A percentile compares a stretch with the other conserved stretches of the same genome.
Conservation (phyloP, 2,797 vertebrate species). For the Sebastes minor region DNA sequence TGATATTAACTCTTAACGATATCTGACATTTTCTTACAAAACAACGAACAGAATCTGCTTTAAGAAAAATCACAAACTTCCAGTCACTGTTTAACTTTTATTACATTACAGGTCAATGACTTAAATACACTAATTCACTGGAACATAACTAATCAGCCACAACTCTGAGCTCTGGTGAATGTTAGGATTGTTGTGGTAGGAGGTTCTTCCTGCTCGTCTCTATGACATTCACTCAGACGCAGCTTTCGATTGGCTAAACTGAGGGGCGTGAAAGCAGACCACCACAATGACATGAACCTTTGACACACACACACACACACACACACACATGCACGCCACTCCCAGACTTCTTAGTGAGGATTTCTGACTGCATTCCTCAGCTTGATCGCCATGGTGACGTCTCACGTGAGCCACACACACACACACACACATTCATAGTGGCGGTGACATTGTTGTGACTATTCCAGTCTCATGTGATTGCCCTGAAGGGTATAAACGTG, state of each 20-base stretch:
- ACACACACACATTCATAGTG: slow-evolving; percentile 6
- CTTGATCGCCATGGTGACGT: slow-evolving; percentile 62
- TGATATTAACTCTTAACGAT: not conserved
- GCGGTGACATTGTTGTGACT: slow-evolving; percentile 59
- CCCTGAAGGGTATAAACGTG: slow-evolving; percentile 13
- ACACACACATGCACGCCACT: slow-evolving; percentile 10
- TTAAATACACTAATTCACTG: not conserved
- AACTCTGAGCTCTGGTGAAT: slow-evolving; percentile 3
- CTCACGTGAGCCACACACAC: slow-evolving; percentile 54
- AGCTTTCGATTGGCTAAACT: slow-evolving; percentile 76
- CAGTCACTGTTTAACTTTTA: no score
- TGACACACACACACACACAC: slow-evolving; percentile 22
- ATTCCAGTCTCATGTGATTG: slow-evolving; percentile 53
- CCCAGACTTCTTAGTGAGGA: slow-evolving; percentile 49
- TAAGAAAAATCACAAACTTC: no score
- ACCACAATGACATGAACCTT: slow-evolving; percentile 62
- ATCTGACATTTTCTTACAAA: not conserved
- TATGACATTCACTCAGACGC: slow-evolving; percentile 49
- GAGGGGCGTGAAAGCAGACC: slow-evolving; percentile 74
- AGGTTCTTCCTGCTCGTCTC: slow-evolving; percentile 34
- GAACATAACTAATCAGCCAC: not conserved
- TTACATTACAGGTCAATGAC: not conserved
- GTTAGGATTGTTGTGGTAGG: slow-evolving; percentile 21
- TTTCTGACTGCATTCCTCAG: slow-evolving; percentile 72
- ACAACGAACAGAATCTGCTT: not conserved